Conservation (phyloP, 2,888 invertebrate genomes). For the Caenorhabditis becei region DNA sequence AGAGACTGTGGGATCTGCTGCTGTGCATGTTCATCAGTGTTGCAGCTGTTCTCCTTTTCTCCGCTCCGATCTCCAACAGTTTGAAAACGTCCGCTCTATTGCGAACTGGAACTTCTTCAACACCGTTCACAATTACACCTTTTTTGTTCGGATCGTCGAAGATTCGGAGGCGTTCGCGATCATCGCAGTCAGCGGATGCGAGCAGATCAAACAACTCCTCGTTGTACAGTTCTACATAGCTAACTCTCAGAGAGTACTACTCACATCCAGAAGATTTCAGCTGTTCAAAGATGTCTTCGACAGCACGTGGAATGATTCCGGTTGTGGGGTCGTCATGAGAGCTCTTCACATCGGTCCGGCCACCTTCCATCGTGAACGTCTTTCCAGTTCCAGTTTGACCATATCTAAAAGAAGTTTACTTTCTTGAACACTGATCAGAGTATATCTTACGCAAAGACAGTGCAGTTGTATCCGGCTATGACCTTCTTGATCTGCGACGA, state of each 20-base stretch:
- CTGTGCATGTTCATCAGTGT: constrained; percentile 96
- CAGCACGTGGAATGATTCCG: constrained; percentile 93
- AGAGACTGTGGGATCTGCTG: constrained; percentile 84
- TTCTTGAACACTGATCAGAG: too few relatives aligned
- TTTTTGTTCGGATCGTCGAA: constrained; percentile 84
- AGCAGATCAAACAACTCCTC: constrained; percentile 96
- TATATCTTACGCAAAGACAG: constrained; percentile 97
- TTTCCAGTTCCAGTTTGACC: constrained; percentile 88
- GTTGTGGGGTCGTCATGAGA: constrained; percentile 90
- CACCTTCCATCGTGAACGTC: constrained; percentile 97
- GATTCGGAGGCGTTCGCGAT: constrained; percentile 81
- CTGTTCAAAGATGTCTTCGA: constrained; percentile 93
- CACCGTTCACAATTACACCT: constrained; percentile 93
- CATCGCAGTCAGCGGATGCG: constrained; percentile 83
- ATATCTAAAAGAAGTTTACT: constrained; percentile 83
- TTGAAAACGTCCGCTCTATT: constrained; percentile 91
- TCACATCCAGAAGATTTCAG: constrained; percentile 86
- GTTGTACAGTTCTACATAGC: constrained; percentile 95
- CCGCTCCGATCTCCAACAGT: constrained; percentile 91
- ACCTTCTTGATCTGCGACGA: constrained; percentile 93
- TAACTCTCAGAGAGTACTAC: constrained; percentile 93
- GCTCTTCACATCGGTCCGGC: constrained; percentile 81
- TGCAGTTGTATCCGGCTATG: constrained; percentile 95
- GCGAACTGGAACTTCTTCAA: constrained; percentile 93
- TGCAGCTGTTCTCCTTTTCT: constrained; percentile 91